Conservation (phyloP, 2,888 invertebrate genomes). For the Thera britannica region DNA sequence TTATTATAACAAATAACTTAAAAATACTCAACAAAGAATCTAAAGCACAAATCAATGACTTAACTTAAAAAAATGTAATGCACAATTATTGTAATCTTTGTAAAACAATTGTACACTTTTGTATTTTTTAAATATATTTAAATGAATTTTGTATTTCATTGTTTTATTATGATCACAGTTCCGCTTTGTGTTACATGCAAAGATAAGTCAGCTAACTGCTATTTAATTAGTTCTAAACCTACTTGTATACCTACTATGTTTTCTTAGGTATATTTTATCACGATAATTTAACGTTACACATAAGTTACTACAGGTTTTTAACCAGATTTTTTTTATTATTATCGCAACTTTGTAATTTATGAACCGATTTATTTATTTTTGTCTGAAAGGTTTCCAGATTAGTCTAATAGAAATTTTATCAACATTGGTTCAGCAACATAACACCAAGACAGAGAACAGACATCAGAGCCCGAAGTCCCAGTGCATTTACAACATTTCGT, state of each 20-base stretch:
- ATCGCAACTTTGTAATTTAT: too few relatives aligned
- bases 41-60: constrained; percentile 58
- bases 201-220: background rate
- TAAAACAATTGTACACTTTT: constrained; percentile 74
- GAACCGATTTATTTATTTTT: too few relatives aligned
- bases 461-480: too few relatives aligned
- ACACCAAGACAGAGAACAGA: too few relatives aligned
- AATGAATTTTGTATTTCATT: constrained; percentile 58
- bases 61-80: constrained; percentile 47
- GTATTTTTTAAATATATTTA: constrained; percentile 73
- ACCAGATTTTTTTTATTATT: too few relatives aligned
- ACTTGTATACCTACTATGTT: background rate
- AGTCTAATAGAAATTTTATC: too few relatives aligned
- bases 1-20: background rate
- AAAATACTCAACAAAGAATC: constrained; percentile 38
- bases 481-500: too few relatives aligned
- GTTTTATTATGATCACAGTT: constrained; percentile 35
- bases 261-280: background rate
- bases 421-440: too few relatives aligned
- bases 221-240: background rate
- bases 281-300: background rate
- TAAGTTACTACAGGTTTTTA: too few relatives aligned
- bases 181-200: background rate
- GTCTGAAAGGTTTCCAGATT: too few relatives aligned
- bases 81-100: constrained; percentile 63